Evolutionary conservation across 2,113 vertebrate genomes (phyloP).

Genomic region (Equus quagga): DNA sequence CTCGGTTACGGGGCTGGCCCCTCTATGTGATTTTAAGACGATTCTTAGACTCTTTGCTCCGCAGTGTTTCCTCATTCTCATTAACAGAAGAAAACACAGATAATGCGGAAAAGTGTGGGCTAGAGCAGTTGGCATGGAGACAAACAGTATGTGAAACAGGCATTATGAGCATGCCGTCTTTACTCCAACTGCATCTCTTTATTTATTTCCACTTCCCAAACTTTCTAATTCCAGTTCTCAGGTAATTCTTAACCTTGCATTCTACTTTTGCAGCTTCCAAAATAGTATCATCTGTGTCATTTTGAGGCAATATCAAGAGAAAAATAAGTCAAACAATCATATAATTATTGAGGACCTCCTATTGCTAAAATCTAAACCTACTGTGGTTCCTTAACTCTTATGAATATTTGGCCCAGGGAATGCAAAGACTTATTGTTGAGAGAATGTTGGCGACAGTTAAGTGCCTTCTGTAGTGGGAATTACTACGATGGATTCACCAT

Average conservation of each 20-base stretch:
- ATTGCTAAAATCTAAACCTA: slow-evolving; percentile 17
- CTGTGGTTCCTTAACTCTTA: background rate
- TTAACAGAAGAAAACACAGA: background rate
- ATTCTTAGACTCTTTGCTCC: background rate
- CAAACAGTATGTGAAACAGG: background rate
- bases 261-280: background rate
- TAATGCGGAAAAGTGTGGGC: background rate
- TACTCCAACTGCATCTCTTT: background rate
- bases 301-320: background rate
- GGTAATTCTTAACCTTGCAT: background rate
- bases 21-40: background rate
- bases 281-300: background rate
- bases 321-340: background rate
- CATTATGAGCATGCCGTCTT: background rate
- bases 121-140: background rate
- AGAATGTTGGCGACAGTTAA: background rate
- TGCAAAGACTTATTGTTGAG: background rate
- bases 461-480: background rate
- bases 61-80: background rate
- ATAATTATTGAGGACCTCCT: background rate
- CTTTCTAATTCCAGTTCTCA: background rate
- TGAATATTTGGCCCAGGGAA: slow-evolving; percentile 5
- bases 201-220: background rate
- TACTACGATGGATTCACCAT: background rate
- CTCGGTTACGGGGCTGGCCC: no score